Evolutionary conservation across 1,140 invertebrate species (phyloP).

Genomic region (Brachystomella parvula): DNA sequence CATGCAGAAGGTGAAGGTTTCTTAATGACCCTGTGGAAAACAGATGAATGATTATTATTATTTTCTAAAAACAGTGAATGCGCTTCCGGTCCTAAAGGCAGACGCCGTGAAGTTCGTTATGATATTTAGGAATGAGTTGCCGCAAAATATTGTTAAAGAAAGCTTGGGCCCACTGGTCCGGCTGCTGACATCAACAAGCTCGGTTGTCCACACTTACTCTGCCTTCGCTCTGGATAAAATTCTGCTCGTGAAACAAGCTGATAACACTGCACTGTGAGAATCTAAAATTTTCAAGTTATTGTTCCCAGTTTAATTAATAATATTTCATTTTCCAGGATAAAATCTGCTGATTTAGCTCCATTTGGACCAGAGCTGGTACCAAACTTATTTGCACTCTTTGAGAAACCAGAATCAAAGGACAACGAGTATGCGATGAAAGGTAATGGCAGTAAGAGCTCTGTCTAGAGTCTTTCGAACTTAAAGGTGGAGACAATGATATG

Average conservation of each 20-base stretch:
- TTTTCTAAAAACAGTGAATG: slow-evolving; percentile 69
- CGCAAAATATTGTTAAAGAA: slow-evolving; percentile 62
- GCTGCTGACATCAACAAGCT: slow-evolving; percentile 58
- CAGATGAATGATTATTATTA: neutral
- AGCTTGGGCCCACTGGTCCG: slow-evolving; percentile 70
- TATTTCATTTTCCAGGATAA: slow-evolving; percentile 49
- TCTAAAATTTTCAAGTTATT: slow-evolving; percentile 11
- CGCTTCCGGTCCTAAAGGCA: slow-evolving; percentile 83
- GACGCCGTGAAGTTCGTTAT: slow-evolving; percentile 94
- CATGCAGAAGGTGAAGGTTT: neutral
- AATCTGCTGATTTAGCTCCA: slow-evolving; percentile 51
- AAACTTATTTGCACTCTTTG: slow-evolving; percentile 66
- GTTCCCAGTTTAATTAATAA: neutral
- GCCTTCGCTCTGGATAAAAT: slow-evolving; percentile 86
- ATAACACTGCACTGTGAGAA: slow-evolving; percentile 51
- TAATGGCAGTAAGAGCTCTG: slow-evolving; percentile 41
- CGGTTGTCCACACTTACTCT: slow-evolving; percentile 90
- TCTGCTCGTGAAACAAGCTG: slow-evolving; percentile 58
- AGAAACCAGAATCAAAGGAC: slow-evolving; percentile 66
- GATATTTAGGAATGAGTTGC: slow-evolving; percentile 84
- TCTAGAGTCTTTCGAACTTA: too few species aligned
- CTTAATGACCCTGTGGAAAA: neutral
- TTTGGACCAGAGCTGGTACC: slow-evolving; percentile 59
- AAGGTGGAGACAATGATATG: too few species aligned
- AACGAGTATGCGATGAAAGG: slow-evolving; percentile 97